Percentiles rank a stretch among this genome's conserved stretches.
These are phyloP conservation scores for Capitulum mitella DNA, from an alignment of 2,888 invertebrate species.

Conservation along the genomic window DNA sequence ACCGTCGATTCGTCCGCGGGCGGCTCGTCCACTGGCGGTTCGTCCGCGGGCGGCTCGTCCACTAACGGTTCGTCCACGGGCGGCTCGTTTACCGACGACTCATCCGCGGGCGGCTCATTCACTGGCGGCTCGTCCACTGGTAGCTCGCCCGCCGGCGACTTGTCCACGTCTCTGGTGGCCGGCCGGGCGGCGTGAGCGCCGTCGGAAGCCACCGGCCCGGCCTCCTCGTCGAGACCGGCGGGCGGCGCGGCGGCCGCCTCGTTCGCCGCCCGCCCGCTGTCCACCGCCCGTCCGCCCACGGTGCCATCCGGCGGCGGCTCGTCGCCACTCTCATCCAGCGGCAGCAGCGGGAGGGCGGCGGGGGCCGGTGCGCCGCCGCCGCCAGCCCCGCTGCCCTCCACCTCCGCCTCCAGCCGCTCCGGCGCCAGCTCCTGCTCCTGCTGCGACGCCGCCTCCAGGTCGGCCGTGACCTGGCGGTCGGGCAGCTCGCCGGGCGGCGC, in stretches of 20 bases:
- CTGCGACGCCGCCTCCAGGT: background rate
- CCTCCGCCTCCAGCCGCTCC: background rate
- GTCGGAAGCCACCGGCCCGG: no score
- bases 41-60: no score
- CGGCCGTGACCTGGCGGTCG: background rate
- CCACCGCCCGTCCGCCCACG: no score
- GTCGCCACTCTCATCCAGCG: background rate
- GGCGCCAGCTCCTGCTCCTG: background rate
- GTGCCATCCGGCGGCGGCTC: background rate
- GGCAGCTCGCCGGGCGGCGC: constrained; percentile 8
- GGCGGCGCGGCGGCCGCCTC: no score
- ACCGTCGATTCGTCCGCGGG: background rate
- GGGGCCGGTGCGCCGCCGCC: background rate
- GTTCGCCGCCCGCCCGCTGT: background rate
- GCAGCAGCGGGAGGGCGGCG: background rate
- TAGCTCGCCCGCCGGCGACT: background rate
- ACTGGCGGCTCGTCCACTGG: background rate
- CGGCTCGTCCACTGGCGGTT: no score
- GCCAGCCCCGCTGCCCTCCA: background rate
- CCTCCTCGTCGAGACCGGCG: no score
- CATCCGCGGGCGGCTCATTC: background rate
- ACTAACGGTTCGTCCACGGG: no score
- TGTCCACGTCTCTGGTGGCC: no score
- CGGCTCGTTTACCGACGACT: background rate
- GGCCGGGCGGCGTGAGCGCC: no score